Evolutionary conservation across 2,888 invertebrate genomes (phyloP).

Genomic region (Eilema depressum): DNA sequence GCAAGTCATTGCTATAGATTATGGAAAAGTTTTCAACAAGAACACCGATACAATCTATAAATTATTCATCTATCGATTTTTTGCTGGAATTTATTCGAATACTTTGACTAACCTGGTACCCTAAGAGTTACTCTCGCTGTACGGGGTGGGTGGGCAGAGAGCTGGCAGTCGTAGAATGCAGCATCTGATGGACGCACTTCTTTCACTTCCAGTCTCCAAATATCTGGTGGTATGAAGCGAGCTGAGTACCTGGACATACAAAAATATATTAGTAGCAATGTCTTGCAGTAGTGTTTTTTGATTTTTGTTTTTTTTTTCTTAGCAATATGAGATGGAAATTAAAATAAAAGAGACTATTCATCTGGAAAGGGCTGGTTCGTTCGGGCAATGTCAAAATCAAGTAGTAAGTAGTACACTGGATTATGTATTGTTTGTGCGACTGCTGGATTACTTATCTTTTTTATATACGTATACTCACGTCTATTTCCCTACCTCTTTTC

Average conservation of each 20-base stretch:
- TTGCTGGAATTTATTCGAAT: not conserved
- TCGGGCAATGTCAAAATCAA: not conserved
- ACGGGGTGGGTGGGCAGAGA: slow-evolving; percentile 81
- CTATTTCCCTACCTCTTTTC: no score
- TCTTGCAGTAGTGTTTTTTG: no score
- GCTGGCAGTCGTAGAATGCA: slow-evolving; percentile 80
- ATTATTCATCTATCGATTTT: not conserved
- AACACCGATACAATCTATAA: not conserved
- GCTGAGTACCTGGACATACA: slow-evolving; percentile 72
- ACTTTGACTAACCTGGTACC: slow-evolving; percentile 70
- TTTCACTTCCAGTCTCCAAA: slow-evolving; percentile 78
- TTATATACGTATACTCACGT: no score
- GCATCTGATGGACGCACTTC: slow-evolving; percentile 79
- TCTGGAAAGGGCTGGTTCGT: not conserved
- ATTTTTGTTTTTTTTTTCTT: no score
- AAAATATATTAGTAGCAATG: not conserved
- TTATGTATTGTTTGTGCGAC: not conserved
- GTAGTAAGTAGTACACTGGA: not conserved
- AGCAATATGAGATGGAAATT: no score
- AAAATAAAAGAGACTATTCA: not conserved
- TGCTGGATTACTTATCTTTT: not conserved
- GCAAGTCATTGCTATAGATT: not conserved
- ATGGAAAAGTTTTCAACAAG: not conserved
- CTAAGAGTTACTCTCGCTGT: slow-evolving; percentile 77
- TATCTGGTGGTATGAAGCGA: slow-evolving; percentile 81